Evolutionary conservation across 2,113 vertebrate species (phyloP).

Genomic region (Leptobrachium ailaonicum): DNA sequence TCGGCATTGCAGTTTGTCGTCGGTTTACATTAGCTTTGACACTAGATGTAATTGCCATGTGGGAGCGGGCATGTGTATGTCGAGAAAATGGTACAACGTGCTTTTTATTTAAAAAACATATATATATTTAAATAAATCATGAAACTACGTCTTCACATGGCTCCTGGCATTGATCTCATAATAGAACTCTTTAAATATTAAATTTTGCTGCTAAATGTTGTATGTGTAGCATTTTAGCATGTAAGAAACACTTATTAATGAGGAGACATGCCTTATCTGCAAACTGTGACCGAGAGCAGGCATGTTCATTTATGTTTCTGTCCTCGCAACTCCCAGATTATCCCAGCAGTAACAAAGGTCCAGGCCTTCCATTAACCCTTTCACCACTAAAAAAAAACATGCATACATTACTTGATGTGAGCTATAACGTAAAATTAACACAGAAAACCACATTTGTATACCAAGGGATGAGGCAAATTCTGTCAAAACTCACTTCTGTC

Average conservation of each 20-base stretch:
- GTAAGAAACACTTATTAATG: conserved; percentile 61
- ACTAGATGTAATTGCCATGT: conserved; percentile 46
- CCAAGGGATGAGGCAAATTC: too few relatives aligned
- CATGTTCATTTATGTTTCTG: not conserved
- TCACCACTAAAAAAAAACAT: too few relatives aligned
- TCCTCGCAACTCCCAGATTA: too few relatives aligned
- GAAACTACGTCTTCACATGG: conserved; percentile 74
- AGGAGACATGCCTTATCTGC: conserved; percentile 21
- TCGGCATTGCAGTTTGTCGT: conserved; percentile 16
- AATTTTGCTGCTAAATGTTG: conserved; percentile 63
- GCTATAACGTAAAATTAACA: too few relatives aligned
- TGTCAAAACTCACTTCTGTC: too few relatives aligned
- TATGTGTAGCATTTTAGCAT: conserved; percentile 63
- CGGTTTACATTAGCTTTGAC: conserved; percentile 30
- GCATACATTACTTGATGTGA: too few relatives aligned
- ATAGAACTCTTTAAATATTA: conserved; percentile 83
- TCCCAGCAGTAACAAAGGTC: too few relatives aligned
- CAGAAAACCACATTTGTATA: too few relatives aligned
- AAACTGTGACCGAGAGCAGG: conserved; percentile 10
- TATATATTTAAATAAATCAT: conserved; percentile 79
- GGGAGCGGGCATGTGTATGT: conserved; percentile 56
- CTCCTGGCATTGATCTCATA: conserved; percentile 79
- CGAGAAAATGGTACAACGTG: conserved; percentile 47
- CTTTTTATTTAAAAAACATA: conserved; percentile 39
- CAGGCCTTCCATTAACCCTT: too few relatives aligned